Conservation (phyloP, 2,797 vertebrate genomes). For the Ispidina lecontei region DNA sequence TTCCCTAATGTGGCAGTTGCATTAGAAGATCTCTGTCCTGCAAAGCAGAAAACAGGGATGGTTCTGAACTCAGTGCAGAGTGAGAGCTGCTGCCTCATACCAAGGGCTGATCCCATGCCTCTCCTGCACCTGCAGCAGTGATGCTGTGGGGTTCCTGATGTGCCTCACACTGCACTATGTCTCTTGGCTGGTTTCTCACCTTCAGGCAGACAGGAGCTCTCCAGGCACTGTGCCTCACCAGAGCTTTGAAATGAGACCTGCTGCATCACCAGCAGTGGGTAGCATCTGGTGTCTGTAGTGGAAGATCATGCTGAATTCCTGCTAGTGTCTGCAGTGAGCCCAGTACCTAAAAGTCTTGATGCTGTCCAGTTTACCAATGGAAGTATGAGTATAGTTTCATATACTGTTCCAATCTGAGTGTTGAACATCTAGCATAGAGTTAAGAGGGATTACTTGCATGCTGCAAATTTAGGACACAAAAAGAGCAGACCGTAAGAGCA, state of each 20-base stretch:
- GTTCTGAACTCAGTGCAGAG: background rate
- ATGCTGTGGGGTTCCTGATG: background rate
- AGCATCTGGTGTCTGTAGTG: background rate
- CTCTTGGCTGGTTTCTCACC: background rate
- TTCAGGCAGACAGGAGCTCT: background rate
- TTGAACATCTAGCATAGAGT: background rate
- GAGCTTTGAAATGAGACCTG: background rate
- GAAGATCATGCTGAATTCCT: background rate
- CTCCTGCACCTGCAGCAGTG: background rate
- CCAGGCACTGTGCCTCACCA: rapidly evolving
- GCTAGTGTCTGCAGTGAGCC: background rate
- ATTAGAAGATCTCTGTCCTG: background rate
- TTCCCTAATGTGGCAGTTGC: background rate
- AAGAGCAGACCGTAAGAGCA: background rate
- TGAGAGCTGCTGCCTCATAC: background rate
- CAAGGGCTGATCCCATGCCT: background rate
- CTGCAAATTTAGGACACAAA: background rate
- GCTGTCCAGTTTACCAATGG: background rate
- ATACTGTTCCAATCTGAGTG: background rate
- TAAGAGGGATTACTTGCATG: rapidly evolving
- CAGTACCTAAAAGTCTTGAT: background rate
- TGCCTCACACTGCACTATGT: rapidly evolving
- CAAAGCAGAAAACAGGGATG: background rate
- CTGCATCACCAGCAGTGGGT: rapidly evolving
- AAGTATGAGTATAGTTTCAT: background rate